Conservation (phyloP, 2,888 invertebrate species). For the Drosophila tripunctata region DNA sequence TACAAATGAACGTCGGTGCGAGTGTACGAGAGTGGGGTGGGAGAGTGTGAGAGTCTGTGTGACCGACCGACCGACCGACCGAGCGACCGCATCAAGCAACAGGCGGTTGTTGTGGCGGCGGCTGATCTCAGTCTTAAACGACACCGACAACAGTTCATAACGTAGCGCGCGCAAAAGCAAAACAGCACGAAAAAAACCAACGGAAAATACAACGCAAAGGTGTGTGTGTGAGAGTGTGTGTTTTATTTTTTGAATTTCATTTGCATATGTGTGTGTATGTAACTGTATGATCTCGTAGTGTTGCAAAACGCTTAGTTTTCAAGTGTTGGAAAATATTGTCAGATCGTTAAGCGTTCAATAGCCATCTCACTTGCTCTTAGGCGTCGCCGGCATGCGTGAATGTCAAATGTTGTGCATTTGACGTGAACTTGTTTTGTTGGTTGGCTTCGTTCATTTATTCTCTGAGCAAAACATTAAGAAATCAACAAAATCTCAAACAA, state of each 20-base stretch:
- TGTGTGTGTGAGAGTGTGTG: slow-evolving; percentile 21
- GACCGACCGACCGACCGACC: slow-evolving; percentile 12
- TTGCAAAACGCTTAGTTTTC: slow-evolving; percentile 52
- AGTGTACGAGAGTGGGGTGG: too few relatives aligned
- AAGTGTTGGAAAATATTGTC: slow-evolving; percentile 47
- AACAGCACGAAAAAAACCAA: slow-evolving; percentile 39
- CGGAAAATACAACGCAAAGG: slow-evolving; percentile 39
- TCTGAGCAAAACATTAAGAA: slow-evolving; percentile 38
- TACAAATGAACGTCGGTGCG: too few relatives aligned
- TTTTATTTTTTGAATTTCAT: slow-evolving; percentile 45
- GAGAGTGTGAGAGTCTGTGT: slow-evolving; percentile 15
- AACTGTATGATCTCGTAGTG: slow-evolving; percentile 53
- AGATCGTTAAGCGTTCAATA: slow-evolving; percentile 21
- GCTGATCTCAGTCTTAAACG: slow-evolving; percentile 73
- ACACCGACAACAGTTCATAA: slow-evolving; percentile 70
- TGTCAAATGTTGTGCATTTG: slow-evolving; percentile 51
- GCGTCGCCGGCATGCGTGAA: slow-evolving; percentile 34
- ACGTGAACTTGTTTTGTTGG: slow-evolving; percentile 24
- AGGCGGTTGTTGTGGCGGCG: slow-evolving; percentile 70
- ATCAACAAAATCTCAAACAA: slow-evolving; percentile 47
- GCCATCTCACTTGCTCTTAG: slow-evolving; percentile 57
- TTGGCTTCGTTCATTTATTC: slow-evolving; percentile 23
- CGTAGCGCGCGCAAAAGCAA: slow-evolving; percentile 71
- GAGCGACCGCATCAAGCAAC: slow-evolving; percentile 58
- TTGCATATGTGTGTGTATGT: slow-evolving; percentile 8